Evolutionary conservation across 2,113 vertebrate species (phyloP).

Genomic region (Limanda limanda): DNA sequence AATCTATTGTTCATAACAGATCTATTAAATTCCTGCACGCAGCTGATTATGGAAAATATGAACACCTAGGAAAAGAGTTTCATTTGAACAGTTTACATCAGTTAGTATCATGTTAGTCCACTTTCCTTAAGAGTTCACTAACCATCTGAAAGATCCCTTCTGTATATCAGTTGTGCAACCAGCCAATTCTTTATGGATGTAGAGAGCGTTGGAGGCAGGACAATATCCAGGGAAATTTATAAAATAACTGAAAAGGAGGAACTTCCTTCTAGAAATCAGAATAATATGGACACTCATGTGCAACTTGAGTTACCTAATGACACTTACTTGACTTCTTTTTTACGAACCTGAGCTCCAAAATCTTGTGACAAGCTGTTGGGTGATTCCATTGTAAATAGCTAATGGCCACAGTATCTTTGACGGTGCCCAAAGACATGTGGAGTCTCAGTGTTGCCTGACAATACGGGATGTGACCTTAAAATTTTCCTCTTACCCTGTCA

Average conservation of each 20-base stretch:
- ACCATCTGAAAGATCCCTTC: no score
- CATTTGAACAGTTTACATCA: background rate
- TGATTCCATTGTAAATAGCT: slow-evolving; percentile 47
- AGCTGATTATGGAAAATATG: background rate
- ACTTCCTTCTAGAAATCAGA: background rate
- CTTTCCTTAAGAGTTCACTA: no score
- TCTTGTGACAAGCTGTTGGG: slow-evolving; percentile 44
- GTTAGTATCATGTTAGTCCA: background rate
- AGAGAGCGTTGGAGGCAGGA: no score
- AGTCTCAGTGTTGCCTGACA: no score
- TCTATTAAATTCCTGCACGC: slow-evolving; percentile 72
- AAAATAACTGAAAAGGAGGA: background rate
- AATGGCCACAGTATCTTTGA: slow-evolving; percentile 29
- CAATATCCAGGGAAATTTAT: background rate
- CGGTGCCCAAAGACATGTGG: slow-evolving; percentile 4
- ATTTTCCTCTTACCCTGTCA: background rate
- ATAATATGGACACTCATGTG: background rate
- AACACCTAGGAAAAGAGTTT: background rate
- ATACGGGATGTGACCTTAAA: no score
- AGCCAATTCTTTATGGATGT: no score
- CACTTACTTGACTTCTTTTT: slow-evolving; percentile 49
- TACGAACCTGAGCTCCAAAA: slow-evolving; percentile 9
- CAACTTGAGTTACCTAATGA: slow-evolving; percentile 27
- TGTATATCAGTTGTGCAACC: no score
- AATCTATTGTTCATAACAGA: slow-evolving; percentile 33